phyloP scores from a whole-genome alignment of 2,888 invertebrate genomes.

The Amiota minor region DNA sequence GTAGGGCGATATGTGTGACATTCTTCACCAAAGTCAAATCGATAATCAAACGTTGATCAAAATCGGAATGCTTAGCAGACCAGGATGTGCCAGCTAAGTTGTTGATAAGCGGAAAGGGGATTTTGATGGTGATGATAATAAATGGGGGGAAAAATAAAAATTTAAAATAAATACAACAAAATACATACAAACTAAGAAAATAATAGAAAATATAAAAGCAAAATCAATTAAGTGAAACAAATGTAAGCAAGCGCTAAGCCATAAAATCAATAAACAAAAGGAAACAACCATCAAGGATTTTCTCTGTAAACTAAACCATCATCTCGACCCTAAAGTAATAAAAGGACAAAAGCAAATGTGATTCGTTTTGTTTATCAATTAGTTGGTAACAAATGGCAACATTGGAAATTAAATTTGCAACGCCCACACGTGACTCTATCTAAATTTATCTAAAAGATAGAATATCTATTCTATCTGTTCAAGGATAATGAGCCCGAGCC shows the following conservation, averaged over 20 bases:
- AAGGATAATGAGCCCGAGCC: not conserved
- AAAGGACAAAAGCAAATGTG: not conserved
- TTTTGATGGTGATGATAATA: too few relatives aligned
- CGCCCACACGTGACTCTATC: constrained; percentile 17
- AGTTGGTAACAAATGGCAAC: constrained; percentile 17
- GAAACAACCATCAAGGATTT: not conserved
- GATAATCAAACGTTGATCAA: constrained; percentile 91
- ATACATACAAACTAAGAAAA: constrained; percentile 49
- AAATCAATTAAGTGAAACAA: constrained; percentile 44
- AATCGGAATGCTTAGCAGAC: constrained; percentile 93
- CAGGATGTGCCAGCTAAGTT: constrained; percentile 88
- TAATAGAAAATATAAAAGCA: constrained; percentile 44
- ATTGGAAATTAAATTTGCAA: constrained; percentile 15
- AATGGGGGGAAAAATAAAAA: constrained; percentile 17
- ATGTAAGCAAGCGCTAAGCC: not conserved
- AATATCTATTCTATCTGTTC: not conserved
- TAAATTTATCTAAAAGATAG: not conserved
- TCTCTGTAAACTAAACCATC: not conserved
- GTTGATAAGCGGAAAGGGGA: constrained; percentile 30
- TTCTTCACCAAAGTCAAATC: constrained; percentile 92
- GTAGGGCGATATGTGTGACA: constrained; percentile 90
- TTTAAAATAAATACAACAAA: constrained; percentile 39
- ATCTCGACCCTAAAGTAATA: not conserved
- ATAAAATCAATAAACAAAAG: constrained; percentile 2
- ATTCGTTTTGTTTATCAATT: constrained; percentile 20